These are phyloP conservation scores for Tenthredo livida DNA, from an alignment of 2,888 invertebrate genomes.

Conservation along the genomic window DNA sequence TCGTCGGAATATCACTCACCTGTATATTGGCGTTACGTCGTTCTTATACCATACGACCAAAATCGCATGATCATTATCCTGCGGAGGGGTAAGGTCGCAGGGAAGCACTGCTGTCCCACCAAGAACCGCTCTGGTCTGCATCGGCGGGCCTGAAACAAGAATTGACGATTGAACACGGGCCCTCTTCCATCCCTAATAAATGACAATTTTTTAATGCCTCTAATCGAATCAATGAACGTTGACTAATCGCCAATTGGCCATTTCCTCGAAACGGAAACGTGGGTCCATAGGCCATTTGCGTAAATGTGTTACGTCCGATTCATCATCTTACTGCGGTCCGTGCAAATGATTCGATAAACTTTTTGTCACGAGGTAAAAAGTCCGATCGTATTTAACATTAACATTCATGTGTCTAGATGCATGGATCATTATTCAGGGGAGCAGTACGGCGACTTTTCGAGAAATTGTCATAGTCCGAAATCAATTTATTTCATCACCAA, in stretches of 20 bases:
- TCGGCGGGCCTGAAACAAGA: slow-evolving; percentile 80
- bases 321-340: too few species aligned
- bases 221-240: not conserved
- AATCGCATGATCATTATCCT: slow-evolving; percentile 88
- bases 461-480: too few species aligned
- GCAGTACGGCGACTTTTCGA: too few species aligned
- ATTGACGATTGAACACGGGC: not conserved
- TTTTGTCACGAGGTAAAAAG: too few species aligned
- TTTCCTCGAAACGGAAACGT: too few species aligned
- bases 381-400: too few species aligned
- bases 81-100: slow-evolving; percentile 90
- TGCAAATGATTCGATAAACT: too few species aligned
- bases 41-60: slow-evolving; percentile 96
- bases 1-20: slow-evolving; percentile 80
- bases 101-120: slow-evolving; percentile 90
- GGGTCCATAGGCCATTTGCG: too few species aligned
- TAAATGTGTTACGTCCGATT: too few species aligned
- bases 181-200: not conserved
- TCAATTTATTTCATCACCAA: too few species aligned
- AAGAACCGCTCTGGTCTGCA: slow-evolving; percentile 86
- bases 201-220: not conserved
- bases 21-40: slow-evolving; percentile 92
- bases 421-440: not conserved
- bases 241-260: not conserved
- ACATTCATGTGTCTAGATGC: not conserved